These are phyloP conservation scores for Caenorhabditis imperialis DNA, from an alignment of 2,888 invertebrate genomes.

Conservation along the genomic window DNA sequence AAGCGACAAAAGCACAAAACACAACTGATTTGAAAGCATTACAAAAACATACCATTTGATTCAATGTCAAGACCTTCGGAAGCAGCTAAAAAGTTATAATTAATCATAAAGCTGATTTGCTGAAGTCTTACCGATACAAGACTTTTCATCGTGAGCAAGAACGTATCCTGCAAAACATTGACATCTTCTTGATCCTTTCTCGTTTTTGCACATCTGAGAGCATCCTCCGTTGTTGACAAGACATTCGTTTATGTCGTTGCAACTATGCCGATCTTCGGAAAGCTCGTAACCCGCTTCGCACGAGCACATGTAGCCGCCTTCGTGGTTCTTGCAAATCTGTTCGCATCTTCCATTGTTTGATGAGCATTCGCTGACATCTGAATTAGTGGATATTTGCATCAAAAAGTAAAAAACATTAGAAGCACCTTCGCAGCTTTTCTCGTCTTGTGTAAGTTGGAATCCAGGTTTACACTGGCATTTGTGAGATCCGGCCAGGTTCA, in stretches of 20 bases:
- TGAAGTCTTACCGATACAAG: constrained; percentile 73
- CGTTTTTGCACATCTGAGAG: constrained; percentile 84
- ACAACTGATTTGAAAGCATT: background rate
- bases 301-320: constrained; percentile 87
- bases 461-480: constrained; percentile 87
- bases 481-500: constrained; percentile 87
- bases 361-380: constrained; percentile 88
- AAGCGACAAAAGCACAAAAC: constrained; percentile 30
- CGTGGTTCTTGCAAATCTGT: constrained; percentile 89
- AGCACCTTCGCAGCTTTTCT: constrained; percentile 71
- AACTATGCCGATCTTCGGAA: constrained; percentile 87
- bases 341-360: constrained; percentile 87
- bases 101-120: constrained; percentile 74
- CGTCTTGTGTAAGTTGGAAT: constrained; percentile 79
- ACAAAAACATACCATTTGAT: constrained; percentile 48
- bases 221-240: constrained; percentile 73
- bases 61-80: constrained; percentile 19
- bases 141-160: constrained; percentile 75
- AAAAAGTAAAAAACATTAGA: constrained; percentile 3
- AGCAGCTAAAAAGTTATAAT: constrained; percentile 74
- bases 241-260: constrained; percentile 86
- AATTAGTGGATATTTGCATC: constrained; percentile 64
- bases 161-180: constrained; percentile 77
- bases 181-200: constrained; percentile 88
- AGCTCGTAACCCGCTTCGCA: constrained; percentile 87